These are phyloP conservation scores for Tyrannus savana DNA, from an alignment of 2,113 vertebrate genomes.

Conservation along the genomic window DNA sequence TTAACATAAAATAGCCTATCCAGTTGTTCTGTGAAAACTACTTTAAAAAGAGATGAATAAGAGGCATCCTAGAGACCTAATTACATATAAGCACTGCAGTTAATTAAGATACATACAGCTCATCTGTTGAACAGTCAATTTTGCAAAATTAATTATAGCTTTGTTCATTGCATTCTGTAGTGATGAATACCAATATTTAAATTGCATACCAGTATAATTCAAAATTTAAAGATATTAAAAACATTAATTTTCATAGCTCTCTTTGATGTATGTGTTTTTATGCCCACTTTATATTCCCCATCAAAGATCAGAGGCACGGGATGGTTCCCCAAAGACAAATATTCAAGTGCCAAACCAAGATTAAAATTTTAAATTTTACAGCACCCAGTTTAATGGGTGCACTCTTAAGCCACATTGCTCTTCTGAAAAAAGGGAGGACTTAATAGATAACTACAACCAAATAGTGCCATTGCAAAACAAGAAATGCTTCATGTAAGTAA, in stretches of 20 bases:
- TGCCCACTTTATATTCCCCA: background rate
- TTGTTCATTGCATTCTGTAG: background rate
- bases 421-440: conserved; percentile 14
- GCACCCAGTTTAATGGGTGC: background rate
- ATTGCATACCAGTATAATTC: background rate
- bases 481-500: conserved; percentile 56
- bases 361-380: conserved; percentile 27
- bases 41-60: background rate
- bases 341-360: background rate
- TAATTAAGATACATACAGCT: conserved; percentile 44
- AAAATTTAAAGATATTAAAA: conserved; percentile 38
- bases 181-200: conserved; percentile 54
- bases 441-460: background rate
- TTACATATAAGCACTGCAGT: conserved; percentile 29
- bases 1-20: background rate
- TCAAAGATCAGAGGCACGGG: conserved; percentile 12
- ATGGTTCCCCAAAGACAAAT: conserved; percentile 23
- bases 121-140: conserved; percentile 24
- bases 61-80: conserved; percentile 64
- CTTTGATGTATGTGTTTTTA: conserved; percentile 27
- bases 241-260: conserved; percentile 17
- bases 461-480: conserved; percentile 44
- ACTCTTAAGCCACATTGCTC: background rate
- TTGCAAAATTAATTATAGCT: conserved; percentile 46
- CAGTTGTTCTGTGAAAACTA: background rate